These are phyloP conservation scores for Cyanoliseus patagonus DNA, from an alignment of 2,113 vertebrate species.

Conservation along the genomic window DNA sequence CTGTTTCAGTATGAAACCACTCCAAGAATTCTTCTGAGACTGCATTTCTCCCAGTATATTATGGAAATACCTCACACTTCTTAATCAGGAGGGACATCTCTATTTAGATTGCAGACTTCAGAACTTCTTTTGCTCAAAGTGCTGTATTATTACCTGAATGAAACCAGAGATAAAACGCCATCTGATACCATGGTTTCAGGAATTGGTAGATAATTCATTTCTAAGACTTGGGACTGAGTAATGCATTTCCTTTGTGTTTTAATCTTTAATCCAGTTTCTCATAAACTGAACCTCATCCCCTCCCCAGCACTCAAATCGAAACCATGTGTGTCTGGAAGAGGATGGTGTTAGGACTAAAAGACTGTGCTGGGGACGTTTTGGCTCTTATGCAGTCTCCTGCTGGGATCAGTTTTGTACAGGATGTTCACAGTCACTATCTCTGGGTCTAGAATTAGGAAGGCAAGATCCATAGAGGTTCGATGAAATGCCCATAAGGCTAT, in stretches of 20 bases:
- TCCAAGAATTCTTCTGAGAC: conserved; percentile 6
- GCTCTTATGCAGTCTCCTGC: neutral
- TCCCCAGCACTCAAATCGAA: neutral
- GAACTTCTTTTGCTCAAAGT: conserved; percentile 27
- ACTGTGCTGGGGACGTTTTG: neutral
- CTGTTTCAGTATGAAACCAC: neutral
- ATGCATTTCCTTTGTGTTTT: conserved; percentile 17
- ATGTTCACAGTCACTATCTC: neutral
- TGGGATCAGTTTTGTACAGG: neutral
- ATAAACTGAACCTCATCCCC: neutral
- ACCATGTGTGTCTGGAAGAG: neutral
- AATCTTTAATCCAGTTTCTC: neutral
- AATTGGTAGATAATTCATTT: neutral
- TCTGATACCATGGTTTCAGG: neutral
- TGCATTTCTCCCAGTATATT: neutral
- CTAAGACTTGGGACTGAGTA: conserved; percentile 32
- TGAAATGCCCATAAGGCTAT: neutral
- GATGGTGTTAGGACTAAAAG: neutral
- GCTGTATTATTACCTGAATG: neutral
- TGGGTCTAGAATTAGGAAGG: neutral
- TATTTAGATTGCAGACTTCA: neutral
- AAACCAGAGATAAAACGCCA: neutral
- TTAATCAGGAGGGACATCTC: conserved; percentile 9
- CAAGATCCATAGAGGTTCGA: neutral
- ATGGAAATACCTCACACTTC: neutral